Evolutionary conservation across 2,113 vertebrate genomes (phyloP).

Genomic region (Callorhinus ursinus): DNA sequence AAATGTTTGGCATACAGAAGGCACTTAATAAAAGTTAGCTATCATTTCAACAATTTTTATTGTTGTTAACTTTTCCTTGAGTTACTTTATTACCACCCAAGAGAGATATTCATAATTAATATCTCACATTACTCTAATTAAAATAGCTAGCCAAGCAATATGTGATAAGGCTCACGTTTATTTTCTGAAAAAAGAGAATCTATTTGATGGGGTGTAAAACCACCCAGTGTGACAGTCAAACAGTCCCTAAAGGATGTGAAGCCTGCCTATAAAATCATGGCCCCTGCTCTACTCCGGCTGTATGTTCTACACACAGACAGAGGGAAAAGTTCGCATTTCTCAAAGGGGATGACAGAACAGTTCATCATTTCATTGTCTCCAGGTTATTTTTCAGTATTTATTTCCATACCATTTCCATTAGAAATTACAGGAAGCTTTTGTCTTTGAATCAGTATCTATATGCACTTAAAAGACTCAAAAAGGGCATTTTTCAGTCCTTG

Average conservation of each 20-base stretch:
- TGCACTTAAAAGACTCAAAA: conserved; percentile 1
- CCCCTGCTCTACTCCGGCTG: not conserved
- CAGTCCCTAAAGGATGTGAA: not conserved
- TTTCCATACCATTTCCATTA: conserved; percentile 43
- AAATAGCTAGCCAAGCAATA: conserved; percentile 48
- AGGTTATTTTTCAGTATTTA: conserved; percentile 27
- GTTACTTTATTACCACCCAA: conserved; percentile 27
- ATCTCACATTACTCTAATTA: conserved; percentile 54
- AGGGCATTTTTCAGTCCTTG: conserved; percentile 32
- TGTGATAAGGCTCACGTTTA: conserved; percentile 22
- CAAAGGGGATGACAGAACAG: not conserved
- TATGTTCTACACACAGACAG: not conserved
- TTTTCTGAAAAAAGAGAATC: conserved; percentile 61
- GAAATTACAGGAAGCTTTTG: conserved; percentile 36
- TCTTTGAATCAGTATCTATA: not conserved
- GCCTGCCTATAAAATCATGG: not conserved
- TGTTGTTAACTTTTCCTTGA: not conserved
- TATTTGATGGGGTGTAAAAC: conserved; percentile 44
- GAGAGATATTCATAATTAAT: conserved; percentile 41
- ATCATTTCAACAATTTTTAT: conserved; percentile 25
- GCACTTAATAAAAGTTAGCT: not conserved
- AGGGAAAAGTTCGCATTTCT: conserved; percentile 37
- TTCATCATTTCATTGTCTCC: conserved; percentile 32
- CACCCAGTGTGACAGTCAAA: conserved; percentile 4
- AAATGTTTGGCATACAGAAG: conserved; percentile 8